These are phyloP conservation scores for Mystacides longicornis DNA, from an alignment of 2,888 invertebrate genomes.

Conservation along the genomic window DNA sequence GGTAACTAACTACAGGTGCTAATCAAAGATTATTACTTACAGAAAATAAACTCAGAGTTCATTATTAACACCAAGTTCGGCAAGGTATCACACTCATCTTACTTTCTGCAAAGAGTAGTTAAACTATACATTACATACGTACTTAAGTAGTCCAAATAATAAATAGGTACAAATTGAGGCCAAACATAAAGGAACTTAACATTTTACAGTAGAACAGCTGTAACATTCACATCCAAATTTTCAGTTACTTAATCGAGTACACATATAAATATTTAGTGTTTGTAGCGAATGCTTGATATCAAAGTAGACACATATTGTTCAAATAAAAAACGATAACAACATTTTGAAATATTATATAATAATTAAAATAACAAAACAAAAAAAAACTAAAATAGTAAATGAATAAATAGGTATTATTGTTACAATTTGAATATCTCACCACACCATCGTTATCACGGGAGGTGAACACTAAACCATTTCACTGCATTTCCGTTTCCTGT, in stretches of 20 bases:
- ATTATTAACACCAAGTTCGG: constrained; percentile 8
- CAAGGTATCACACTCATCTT: constrained; percentile 24
- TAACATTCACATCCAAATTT: constrained; percentile 2
- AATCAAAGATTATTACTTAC: constrained; percentile 26
- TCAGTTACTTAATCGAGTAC: too few species aligned
- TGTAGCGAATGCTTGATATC: too few species aligned
- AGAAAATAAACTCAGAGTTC: constrained; percentile 17
- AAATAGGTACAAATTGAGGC: too few species aligned
- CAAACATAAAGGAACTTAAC: not conserved
- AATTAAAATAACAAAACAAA: not conserved
- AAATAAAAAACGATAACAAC: constrained; percentile 3
- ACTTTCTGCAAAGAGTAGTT: not conserved
- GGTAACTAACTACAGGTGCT: constrained; percentile 26
- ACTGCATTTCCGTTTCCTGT: constrained; percentile 14
- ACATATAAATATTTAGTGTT: too few species aligned
- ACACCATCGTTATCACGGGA: constrained; percentile 1
- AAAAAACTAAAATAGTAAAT: constrained; percentile 8
- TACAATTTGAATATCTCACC: constrained; percentile 9
- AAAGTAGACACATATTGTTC: not conserved
- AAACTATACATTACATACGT: too few species aligned
- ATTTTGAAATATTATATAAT: not conserved
- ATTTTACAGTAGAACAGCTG: not conserved
- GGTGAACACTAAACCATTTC: constrained; percentile 10
- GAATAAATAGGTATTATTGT: constrained; percentile 7
- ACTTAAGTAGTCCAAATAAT: too few species aligned